A percentile compares a stretch with the other conserved stretches of the same genome.
Conservation (phyloP, 2,113 vertebrate species). For the Leptobrachium ailaonicum region DNA sequence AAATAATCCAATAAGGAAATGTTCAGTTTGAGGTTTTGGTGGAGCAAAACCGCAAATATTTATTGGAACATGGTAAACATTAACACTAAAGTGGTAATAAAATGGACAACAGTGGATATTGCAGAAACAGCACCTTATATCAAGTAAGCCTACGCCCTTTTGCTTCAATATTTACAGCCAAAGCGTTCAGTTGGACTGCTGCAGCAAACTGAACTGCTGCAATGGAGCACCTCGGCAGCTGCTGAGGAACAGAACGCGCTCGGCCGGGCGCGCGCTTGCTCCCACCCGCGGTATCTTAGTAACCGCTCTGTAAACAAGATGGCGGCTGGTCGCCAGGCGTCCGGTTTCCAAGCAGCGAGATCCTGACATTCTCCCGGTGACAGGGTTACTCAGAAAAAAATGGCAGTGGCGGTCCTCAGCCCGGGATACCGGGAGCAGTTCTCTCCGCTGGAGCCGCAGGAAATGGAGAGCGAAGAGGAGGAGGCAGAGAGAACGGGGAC, state of each 20-base stretch:
- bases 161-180: no score
- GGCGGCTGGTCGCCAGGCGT: background rate
- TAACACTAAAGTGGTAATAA: no score
- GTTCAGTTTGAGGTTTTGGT: no score
- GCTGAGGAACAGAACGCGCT: background rate
- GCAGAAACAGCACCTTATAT: no score
- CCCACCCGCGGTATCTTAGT: conserved; percentile 21
- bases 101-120: no score
- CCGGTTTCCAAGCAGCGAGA: conserved; percentile 12
- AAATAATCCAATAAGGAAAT: no score
- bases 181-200: no score
- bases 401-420: background rate
- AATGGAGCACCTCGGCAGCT: no score
- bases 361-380: background rate
- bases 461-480: background rate
- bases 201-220: no score
- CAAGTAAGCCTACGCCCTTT: no score
- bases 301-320: conserved; percentile 43
- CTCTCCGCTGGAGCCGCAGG: background rate
- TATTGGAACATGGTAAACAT: no score
- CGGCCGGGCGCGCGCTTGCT: background rate
- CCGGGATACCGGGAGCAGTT: conserved; percentile 12
- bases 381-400: conserved; percentile 45
- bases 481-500: background rate
- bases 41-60: no score